Conservation (phyloP, 2,888 invertebrate genomes). For the Hofmannophila pseudospretella region DNA sequence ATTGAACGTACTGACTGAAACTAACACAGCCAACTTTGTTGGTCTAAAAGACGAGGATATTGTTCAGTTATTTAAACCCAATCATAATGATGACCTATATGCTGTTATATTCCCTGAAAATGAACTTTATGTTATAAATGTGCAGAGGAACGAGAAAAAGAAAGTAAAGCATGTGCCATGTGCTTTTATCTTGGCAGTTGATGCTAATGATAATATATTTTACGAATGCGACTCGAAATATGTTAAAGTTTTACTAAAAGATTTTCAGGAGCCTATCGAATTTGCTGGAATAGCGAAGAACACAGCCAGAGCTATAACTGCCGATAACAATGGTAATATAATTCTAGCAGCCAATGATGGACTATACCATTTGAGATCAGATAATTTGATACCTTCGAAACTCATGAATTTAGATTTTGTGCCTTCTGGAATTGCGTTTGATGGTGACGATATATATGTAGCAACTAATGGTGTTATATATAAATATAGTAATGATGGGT, state of each 20-base stretch:
- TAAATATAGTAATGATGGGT: conserved; percentile 35
- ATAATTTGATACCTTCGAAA: conserved; percentile 58
- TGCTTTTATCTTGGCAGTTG: conserved; percentile 61
- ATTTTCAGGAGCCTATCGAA: conserved; percentile 61
- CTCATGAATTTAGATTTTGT: conserved; percentile 59
- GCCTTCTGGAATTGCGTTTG: conserved; percentile 53
- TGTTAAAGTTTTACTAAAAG: conserved; percentile 58
- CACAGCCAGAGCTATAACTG: conserved; percentile 50
- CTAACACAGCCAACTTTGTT: conserved; percentile 45
- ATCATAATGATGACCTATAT: conserved; percentile 44
- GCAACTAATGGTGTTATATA: conserved; percentile 57
- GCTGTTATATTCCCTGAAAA: conserved; percentile 59
- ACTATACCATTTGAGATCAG: conserved; percentile 48
- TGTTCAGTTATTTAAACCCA: conserved; percentile 56
- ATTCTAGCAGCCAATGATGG: conserved; percentile 63
- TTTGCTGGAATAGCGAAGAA: conserved; percentile 62
- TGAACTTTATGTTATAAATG: conserved; percentile 48
- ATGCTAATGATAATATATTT: conserved; percentile 51
- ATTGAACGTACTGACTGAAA: conserved; percentile 38
- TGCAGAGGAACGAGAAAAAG: conserved; percentile 48
- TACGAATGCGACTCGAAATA: conserved; percentile 70
- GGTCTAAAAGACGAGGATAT: conserved; percentile 63
- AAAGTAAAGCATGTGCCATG: conserved; percentile 54
- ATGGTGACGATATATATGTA: conserved; percentile 42
- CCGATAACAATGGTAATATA: conserved; percentile 39